Evolutionary conservation across 2,888 invertebrate genomes (phyloP), one percentile per base, ranked within the genome.

Genomic region (Drosophila putrida): DNA sequence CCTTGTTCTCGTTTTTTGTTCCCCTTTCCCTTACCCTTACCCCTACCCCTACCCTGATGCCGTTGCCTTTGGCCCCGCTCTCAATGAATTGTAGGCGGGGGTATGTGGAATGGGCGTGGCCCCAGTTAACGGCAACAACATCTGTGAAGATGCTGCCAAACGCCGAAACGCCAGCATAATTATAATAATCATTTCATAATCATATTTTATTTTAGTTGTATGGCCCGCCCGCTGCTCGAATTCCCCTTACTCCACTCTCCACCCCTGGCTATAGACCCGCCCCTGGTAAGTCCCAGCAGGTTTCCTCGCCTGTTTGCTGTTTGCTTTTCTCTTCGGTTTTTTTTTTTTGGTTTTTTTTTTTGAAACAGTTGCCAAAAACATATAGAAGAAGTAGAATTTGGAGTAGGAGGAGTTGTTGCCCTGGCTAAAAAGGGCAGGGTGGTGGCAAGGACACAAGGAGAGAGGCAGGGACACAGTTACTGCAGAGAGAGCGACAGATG

Each of bases 111-210:
- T 35, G 62, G 73, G 83, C 82, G 80, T 75, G 78, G 78, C 63
- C 59, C 66, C 82, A 79, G 88, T 89, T 90, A 89, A 89, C 90
- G 83, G 81, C 84, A 85, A 71, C 84, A 88, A 90, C 90, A 90
- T 90, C 90, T 90, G 90, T 89, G 89, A 88, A 82, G 79, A 88
- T 82, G 82, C 73, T 69, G 69, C 58, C 80, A 77, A 80, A 76
- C 68, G 70, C 71, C 75, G 68, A 76, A 86, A 76, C 74, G 81
- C 83, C 85, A 80, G 77, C 82, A 88, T 90, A 90, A 90, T 90
- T 89, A 90, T 90, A 82, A 90, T 90, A 89, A 90, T 90, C 84
- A 90, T 91, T 91, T 90, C 89, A 90, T 90, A 90, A 90, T 89
- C 90, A 90, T 90, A 90, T 88, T 90, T 89, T 76, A 80, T 75